Evolutionary conservation across 2,888 invertebrate species (phyloP).

Genomic region (Oscheius sp.): DNA sequence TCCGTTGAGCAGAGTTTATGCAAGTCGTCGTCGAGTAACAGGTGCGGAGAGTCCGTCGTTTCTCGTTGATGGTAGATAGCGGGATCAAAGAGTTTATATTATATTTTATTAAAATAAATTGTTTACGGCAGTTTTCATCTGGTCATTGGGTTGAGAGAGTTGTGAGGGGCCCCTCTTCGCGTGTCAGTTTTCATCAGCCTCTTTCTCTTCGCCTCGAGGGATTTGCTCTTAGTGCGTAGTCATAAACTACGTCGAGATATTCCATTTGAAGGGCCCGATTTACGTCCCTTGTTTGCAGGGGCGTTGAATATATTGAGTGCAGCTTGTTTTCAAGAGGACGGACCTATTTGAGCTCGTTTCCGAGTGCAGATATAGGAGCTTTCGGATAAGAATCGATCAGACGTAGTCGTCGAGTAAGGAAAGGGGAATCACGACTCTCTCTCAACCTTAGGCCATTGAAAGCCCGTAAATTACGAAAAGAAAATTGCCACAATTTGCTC

Average conservation of each 20-base stretch:
- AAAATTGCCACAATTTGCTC: background rate
- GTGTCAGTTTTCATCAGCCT: no score
- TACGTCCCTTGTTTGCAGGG: conserved; percentile 5
- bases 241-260: no score
- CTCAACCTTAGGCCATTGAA: background rate
- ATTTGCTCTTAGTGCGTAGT: no score
- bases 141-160: conserved; percentile 1
- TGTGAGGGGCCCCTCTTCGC: background rate
- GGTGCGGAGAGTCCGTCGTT: conserved; percentile 44
- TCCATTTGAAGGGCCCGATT: conserved; percentile 16
- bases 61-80: conserved; percentile 46
- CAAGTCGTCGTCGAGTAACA: conserved; percentile 42
- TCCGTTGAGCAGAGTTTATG: conserved; percentile 53
- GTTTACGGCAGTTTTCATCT: background rate
- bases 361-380: background rate
- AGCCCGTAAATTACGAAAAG: conserved; percentile 15
- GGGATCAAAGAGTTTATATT: conserved; percentile 17
- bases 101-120: conserved; percentile 11
- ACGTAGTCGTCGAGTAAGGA: background rate
- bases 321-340: background rate
- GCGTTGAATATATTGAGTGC: conserved; percentile 9
- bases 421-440: conserved; percentile 11
- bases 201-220: no score
- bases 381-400: conserved; percentile 2
- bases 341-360: background rate